These are phyloP conservation scores for Synanthedon myopaeformis DNA, from an alignment of 2,888 invertebrate genomes.

Conservation along the genomic window DNA sequence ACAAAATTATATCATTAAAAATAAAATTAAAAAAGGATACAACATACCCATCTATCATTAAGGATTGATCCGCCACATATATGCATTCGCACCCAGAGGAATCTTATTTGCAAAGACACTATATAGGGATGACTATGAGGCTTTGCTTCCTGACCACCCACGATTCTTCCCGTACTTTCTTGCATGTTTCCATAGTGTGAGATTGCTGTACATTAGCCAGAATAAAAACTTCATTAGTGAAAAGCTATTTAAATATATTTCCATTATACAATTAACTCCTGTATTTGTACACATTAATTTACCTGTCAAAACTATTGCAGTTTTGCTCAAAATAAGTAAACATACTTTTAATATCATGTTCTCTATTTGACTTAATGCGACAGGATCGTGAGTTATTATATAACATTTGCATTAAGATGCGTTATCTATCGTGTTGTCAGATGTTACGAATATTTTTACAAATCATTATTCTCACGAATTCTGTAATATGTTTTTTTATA, in stretches of 20 bases:
- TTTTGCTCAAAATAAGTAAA: no score
- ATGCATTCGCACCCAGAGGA: conserved; percentile 42
- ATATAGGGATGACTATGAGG: conserved; percentile 56
- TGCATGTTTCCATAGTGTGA: neutral
- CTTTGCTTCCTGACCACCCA: conserved; percentile 49
- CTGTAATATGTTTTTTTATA: no score
- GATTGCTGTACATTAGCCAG: neutral
- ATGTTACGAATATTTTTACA: no score
- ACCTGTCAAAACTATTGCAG: no score
- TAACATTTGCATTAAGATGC: no score
- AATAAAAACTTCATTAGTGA: neutral
- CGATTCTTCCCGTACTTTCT: conserved; percentile 21
- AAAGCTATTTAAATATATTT: neutral
- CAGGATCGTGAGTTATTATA: no score
- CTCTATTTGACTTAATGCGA: no score
- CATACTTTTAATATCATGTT: no score
- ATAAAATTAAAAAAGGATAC: neutral
- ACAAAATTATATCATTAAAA: neutral
- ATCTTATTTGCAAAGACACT: conserved; percentile 51
- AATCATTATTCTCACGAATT: no score
- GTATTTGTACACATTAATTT: no score
- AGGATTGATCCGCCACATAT: conserved; percentile 57
- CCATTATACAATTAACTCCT: no score
- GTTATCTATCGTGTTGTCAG: no score
- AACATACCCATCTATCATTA: conserved; percentile 47